Percentiles rank a stretch among this genome's conserved stretches.
Evolutionary conservation across 2,888 invertebrate species (phyloP).

Genomic region (Halictus quadricinctus): DNA sequence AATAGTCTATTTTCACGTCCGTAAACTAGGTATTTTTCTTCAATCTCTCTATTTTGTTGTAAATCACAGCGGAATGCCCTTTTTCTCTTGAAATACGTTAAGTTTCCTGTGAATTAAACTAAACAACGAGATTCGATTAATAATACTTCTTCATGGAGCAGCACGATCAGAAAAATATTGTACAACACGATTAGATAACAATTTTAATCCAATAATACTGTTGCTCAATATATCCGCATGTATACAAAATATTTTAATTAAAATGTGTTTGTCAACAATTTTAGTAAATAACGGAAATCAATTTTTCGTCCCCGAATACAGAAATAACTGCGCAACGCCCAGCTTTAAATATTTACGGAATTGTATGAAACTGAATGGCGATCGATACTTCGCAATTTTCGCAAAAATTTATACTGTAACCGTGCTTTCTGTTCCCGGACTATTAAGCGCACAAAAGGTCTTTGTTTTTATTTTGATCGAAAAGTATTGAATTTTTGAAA

Average conservation of each 20-base stretch:
- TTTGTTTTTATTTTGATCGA: neutral
- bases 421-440: neutral
- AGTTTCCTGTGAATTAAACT: neutral
- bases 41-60: too few relatives aligned
- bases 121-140: too few relatives aligned
- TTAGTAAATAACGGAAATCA: neutral
- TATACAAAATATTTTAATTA: neutral
- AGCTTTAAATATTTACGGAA: neutral
- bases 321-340: neutral
- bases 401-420: neutral
- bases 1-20: too few relatives aligned
- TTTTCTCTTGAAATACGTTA: too few relatives aligned
- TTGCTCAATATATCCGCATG: neutral
- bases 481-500: neutral
- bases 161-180: neutral
- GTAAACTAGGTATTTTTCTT: too few relatives aligned
- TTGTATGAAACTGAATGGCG: neutral
- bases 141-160: too few relatives aligned
- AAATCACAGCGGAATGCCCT: too few relatives aligned
- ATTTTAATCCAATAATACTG: neutral
- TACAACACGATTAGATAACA: neutral
- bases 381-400: constrained; percentile 7
- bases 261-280: neutral
- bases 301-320: neutral
- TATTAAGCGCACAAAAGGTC: neutral